Conservation (phyloP, 2,797 vertebrate species). For the Pristis pectinata region DNA sequence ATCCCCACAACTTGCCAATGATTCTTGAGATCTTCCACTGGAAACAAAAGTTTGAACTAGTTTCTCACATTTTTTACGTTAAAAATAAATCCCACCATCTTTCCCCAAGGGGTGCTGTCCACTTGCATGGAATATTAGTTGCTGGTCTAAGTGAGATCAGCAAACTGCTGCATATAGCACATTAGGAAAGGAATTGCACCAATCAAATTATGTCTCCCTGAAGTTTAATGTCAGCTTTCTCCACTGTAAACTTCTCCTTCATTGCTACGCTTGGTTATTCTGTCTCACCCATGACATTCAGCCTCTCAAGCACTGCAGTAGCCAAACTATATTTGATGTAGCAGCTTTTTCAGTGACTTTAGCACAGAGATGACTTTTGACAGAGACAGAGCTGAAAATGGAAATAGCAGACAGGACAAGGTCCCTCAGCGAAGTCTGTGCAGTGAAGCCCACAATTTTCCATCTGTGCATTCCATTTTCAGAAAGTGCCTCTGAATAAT, state of each 20-base stretch:
- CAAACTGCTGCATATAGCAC: neutral
- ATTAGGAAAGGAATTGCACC: neutral
- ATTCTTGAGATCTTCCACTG: neutral
- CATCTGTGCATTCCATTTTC: constrained; percentile 37
- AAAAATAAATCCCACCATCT: neutral
- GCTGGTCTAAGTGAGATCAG: neutral
- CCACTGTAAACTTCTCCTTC: neutral
- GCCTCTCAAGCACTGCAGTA: neutral
- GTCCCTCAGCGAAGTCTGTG: constrained; percentile 39
- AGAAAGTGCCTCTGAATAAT: constrained; percentile 36
- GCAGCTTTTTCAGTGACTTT: constrained; percentile 9
- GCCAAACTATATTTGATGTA: neutral
- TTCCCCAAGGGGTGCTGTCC: neutral
- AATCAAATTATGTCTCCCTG: neutral
- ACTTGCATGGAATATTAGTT: neutral
- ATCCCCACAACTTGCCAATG: neutral
- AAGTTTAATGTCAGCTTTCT: neutral
- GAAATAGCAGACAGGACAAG: constrained; percentile 37
- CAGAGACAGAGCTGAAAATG: constrained; percentile 40
- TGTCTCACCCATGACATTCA: constrained; percentile 3
- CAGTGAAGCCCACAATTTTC: constrained; percentile 39
- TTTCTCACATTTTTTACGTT: neutral
- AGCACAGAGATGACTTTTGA: constrained; percentile 38
- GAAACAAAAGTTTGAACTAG: neutral
- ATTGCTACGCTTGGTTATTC: neutral